These are phyloP conservation scores for Planococcus citri DNA, from an alignment of 1,140 invertebrate genomes.

Conservation along the genomic window DNA sequence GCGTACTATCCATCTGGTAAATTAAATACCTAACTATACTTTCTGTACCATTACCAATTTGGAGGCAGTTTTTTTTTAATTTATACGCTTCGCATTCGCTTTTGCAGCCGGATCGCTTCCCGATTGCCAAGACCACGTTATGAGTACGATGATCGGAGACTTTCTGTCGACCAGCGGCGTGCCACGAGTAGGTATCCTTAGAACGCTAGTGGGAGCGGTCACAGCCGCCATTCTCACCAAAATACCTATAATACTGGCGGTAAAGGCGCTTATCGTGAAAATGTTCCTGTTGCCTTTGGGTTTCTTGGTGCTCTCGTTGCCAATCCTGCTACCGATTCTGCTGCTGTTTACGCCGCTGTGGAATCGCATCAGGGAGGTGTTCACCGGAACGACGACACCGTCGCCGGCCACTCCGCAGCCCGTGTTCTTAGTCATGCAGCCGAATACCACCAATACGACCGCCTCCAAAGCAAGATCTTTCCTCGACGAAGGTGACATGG, in stretches of 20 bases:
- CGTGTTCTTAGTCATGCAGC: conserved; percentile 19
- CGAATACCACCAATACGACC: conserved; percentile 21
- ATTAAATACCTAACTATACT: too few species aligned
- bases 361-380: conserved; percentile 22
- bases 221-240: conserved; percentile 25
- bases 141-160: conserved; percentile 21
- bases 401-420: conserved; percentile 11
- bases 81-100: too few species aligned
- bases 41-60: too few species aligned
- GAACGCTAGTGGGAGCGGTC: conserved; percentile 22
- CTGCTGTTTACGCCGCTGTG: conserved; percentile 24
- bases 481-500: too few species aligned
- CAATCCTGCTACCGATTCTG: conserved; percentile 20
- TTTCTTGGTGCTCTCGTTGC: conserved; percentile 23
- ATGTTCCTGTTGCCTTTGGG: conserved; percentile 24
- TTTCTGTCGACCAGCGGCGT: conserved; percentile 18
- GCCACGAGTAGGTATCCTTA: conserved; percentile 22
- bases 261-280: conserved; percentile 26
- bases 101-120: conserved; percentile 1
- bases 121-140: conserved; percentile 18
- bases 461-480: background rate
- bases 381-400: conserved; percentile 12
- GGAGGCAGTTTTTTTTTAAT: too few species aligned
- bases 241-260: conserved; percentile 25
- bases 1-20: background rate